Base-by-base conservation (phyloP, 1,140 invertebrate genomes). In the Pseudomyrmex concolor region DNA sequence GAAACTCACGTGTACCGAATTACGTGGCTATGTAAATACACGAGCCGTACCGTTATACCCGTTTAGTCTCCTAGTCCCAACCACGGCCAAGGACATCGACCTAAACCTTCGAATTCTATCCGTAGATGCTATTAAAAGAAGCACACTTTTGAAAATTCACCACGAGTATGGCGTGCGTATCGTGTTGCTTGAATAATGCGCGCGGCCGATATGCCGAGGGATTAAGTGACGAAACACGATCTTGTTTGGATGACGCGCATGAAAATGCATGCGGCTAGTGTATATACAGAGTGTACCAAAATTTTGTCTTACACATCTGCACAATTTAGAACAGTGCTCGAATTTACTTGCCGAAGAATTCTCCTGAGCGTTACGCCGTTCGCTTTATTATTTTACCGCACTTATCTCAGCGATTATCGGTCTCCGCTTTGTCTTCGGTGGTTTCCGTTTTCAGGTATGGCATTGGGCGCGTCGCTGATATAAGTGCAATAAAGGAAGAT, bases 21-120 rank as follows among this genome's bases (percentile, higher is more conserved):
- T 91, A 90, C 87, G 87, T 85, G 84, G 70, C 48, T 68, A 78
- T 60, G 57, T 70, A 62, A 89, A 89, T 74, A 88, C 34, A 34
- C 34, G 86, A 83, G 84, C 78, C 78, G 78, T 85, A 85, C 86
- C 86, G 86, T 88, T 89, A 85, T 89, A 85, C n/a, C n/a, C 77
- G 83, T 70, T 87, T 62, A 50, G 59, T 25, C 54, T 13, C 17
- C 50, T 13, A 10, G 48, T 13, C 5, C 10, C 48, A 84, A 25
- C 57, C 87, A 87, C 57, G 86, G 83, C 83, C 86, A 88, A 88
- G 87, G 87, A 87, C 83, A 70, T 4, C 19, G 72, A 19, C 12
- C 62, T 64, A 12, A 82, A 87, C 66, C 87, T 88, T 87, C 71
- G 71, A 88, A 88, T 88, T 87, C 83, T 48, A 50, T 1, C 51